A percentile compares a stretch with the other conserved stretches of the same genome.
These are phyloP conservation scores for Aradophagus sp. DNA, from an alignment of 1,140 invertebrate genomes.

Conservation along the genomic window DNA sequence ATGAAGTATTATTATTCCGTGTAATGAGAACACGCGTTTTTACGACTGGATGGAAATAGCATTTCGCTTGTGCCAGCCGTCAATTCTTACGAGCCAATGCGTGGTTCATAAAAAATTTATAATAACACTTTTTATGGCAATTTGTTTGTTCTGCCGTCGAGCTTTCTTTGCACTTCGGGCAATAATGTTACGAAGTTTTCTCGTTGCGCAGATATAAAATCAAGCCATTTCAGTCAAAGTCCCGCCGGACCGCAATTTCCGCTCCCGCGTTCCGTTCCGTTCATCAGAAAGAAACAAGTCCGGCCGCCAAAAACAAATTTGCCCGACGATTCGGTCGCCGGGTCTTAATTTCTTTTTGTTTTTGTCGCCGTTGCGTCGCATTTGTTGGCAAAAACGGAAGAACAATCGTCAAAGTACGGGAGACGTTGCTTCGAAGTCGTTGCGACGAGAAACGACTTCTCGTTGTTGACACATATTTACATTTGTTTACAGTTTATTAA, in stretches of 20 bases:
- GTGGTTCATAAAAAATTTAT: conserved; percentile 50
- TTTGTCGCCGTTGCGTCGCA: too few relatives aligned
- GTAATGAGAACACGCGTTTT: conserved; percentile 45
- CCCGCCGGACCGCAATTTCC: conserved; percentile 51
- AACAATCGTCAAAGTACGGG: too few relatives aligned
- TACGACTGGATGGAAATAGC: conserved; percentile 43
- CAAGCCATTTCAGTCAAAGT: conserved; percentile 49
- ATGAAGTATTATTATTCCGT: conserved; percentile 39
- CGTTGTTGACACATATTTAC: too few relatives aligned
- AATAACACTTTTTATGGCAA: conserved; percentile 51
- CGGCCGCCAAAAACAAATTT: too few relatives aligned
- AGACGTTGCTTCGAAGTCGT: too few relatives aligned
- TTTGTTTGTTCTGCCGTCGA: conserved; percentile 37
- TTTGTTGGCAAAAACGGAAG: too few relatives aligned
- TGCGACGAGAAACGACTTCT: too few relatives aligned
- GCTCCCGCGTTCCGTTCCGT: conserved; percentile 18
- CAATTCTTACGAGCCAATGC: conserved; percentile 50
- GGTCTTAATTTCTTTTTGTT: too few relatives aligned
- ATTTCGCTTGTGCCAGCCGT: conserved; percentile 35
- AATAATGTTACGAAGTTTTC: conserved; percentile 46
- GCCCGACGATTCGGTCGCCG: too few relatives aligned
- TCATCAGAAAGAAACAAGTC: too few relatives aligned
- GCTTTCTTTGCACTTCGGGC: conserved; percentile 46
- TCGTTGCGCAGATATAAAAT: conserved; percentile 50
- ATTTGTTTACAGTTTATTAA: too few relatives aligned